Conservation (phyloP, 2,113 vertebrate genomes). For the Thalassoma bifasciatum region DNA sequence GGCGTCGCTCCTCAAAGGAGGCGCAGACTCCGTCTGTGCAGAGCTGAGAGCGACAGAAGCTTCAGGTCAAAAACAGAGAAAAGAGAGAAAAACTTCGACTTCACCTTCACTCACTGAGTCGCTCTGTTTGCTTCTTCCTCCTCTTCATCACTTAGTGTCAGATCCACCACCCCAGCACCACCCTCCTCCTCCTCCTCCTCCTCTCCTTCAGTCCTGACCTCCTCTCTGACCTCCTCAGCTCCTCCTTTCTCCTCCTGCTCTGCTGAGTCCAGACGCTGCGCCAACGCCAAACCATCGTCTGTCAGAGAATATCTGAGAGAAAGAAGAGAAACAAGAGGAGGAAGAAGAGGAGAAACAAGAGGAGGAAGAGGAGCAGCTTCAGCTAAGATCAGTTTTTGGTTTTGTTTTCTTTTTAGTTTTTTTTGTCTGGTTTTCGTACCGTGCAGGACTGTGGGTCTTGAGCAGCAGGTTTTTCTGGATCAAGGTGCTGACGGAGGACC, state of each 20-base stretch:
- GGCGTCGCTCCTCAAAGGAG: not conserved
- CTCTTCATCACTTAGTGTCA: constrained; percentile 72
- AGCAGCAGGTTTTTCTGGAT: constrained; percentile 87
- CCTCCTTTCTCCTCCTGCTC: constrained; percentile 11
- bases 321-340: too few relatives aligned
- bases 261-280: constrained; percentile 74
- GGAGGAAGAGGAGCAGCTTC: too few relatives aligned
- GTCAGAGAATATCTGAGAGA: constrained; percentile 87
- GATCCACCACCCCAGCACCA: constrained; percentile 57
- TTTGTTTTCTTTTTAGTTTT: too few relatives aligned
- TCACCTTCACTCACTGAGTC: constrained; percentile 32
- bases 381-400: too few relatives aligned
- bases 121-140: constrained; percentile 48
- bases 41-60: constrained; percentile 1
- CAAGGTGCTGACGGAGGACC: constrained; percentile 89
- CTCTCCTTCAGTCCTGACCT: constrained; percentile 2
- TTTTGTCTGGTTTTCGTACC: constrained; percentile 78
- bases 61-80: not conserved
- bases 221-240: not conserved
- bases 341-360: too few relatives aligned
- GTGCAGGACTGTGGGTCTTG: constrained; percentile 87
- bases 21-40: not conserved
- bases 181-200: constrained; percentile 6
- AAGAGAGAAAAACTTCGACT: not conserved
- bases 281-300: constrained; percentile 82